Base-by-base conservation (phyloP, 2,797 vertebrate species). In the Sphenodon punctatus region DNA sequence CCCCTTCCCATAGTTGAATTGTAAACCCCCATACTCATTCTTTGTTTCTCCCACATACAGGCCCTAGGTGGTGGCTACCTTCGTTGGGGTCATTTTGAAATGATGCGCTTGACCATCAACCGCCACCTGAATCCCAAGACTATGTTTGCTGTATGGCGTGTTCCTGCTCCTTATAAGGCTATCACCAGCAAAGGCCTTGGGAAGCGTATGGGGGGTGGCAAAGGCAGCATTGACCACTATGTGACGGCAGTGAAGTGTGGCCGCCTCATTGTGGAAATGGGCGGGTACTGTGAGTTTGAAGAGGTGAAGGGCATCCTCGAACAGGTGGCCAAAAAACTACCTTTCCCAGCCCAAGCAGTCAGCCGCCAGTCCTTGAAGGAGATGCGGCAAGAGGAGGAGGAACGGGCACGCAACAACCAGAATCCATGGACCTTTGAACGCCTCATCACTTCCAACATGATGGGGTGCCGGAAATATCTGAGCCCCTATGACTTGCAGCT, bases 131-230 rank as follows among this genome's bases (percentile, higher is more conserved):
- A 99, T 34, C 48, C 97, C 49, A 95, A 80, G 41, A 96, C 90
- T 13, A 98, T 96, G 56, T 99, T 98, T 6, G 98, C 98, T 30
- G 51, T 93, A 27, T 99, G 99, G 98, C 94, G 98, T 1, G 90
- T 99, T 60, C 95, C 94, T 2, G 90, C 94, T 3, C 98, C 98
- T 0, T 94, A 87, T 88, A 99, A 99, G 41, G 93, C 99, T 3
- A 82, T 99, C 87, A 99, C 98, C 0, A 94, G 96, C 1, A 99
- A 99, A 90, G 92, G 98, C 25, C 84, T 99, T 4, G 99, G 99
- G 0, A 97, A 99, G 56, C 97, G 98, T 3, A 99, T 99, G 99
- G 99, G 99, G 0, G 98, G 99, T 0, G 98, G 99, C 20, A 99
- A 99, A 69, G 98, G 98, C 9, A 97, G 97, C 75, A 95, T 99